These are phyloP conservation scores for Notolabrus celidotus DNA, from an alignment of 2,797 vertebrate species.

Conservation along the genomic window DNA sequence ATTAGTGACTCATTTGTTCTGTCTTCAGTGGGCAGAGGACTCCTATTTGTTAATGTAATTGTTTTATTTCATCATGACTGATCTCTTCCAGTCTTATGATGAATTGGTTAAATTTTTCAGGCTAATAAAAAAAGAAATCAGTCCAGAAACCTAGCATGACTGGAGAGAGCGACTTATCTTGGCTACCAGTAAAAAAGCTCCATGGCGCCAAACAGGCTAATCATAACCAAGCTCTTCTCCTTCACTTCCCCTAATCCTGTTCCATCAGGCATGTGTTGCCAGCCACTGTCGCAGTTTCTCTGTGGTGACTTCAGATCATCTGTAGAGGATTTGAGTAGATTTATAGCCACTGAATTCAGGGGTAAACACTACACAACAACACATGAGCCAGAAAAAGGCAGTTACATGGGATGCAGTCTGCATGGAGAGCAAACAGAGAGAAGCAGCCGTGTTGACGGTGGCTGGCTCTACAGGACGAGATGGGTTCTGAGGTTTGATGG, in stretches of 20 bases:
- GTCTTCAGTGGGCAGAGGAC: constrained; percentile 16
- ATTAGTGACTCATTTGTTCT: constrained; percentile 20
- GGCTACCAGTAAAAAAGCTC: constrained; percentile 37
- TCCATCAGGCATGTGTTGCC: constrained; percentile 54
- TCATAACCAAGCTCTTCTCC: constrained; percentile 44
- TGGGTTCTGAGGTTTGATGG: constrained; percentile 84
- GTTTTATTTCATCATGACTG: constrained; percentile 35
- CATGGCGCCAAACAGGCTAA: constrained; percentile 34
- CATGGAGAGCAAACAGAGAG: constrained; percentile 40
- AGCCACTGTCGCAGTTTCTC: constrained; percentile 15
- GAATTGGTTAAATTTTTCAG: constrained; percentile 33
- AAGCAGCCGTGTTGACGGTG: constrained; percentile 46
- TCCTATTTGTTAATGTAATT: constrained; percentile 44
- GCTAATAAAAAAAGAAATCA: constrained; percentile 36
- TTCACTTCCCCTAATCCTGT: constrained; percentile 52
- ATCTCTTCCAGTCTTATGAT: constrained; percentile 23
- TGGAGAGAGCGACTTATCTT: constrained; percentile 42
- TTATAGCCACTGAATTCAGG: constrained; percentile 22
- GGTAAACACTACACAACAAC: constrained; percentile 38
- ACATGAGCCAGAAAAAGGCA: constrained; percentile 22
- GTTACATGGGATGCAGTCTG: constrained; percentile 24
- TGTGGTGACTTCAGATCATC: constrained; percentile 41
- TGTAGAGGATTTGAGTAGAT: constrained; percentile 40
- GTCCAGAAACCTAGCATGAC: constrained; percentile 54
- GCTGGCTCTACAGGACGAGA: constrained; percentile 61